Evolutionary conservation across 2,113 vertebrate genomes (phyloP).

Genomic region (Callospermophilus lateralis): DNA sequence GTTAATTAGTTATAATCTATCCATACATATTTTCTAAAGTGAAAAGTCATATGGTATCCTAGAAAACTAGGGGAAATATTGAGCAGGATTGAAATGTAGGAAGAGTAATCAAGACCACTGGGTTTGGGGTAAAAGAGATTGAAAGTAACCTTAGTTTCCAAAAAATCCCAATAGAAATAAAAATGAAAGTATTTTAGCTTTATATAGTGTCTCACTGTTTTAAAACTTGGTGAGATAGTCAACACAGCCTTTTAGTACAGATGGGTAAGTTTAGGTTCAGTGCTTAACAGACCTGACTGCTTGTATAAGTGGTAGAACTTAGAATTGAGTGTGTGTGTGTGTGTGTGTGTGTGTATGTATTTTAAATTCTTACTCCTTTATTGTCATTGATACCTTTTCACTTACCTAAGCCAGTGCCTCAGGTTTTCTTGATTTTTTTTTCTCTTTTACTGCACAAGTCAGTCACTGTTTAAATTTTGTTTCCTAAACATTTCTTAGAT

Average conservation of each 20-base stretch:
- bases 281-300: not conserved
- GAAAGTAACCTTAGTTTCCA: not conserved
- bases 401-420: not conserved
- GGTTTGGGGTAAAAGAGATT: not conserved
- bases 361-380: not conserved
- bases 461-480: not conserved
- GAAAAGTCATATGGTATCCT: not conserved
- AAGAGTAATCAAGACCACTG: not conserved
- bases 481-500: not conserved
- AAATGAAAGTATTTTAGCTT: constrained; percentile 17
- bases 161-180: constrained; percentile 28
- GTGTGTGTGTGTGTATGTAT: no score
- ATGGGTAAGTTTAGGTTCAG: constrained; percentile 7
- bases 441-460: not conserved
- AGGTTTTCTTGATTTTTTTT: constrained; percentile 3
- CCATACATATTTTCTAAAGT: not conserved
- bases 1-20: not conserved
- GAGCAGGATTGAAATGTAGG: not conserved
- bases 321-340: not conserved
- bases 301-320: not conserved
- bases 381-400: not conserved
- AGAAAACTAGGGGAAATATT: not conserved
- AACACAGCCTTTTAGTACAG: not conserved
- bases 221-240: not conserved
- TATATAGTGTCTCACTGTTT: not conserved